These are phyloP conservation scores for Stichopus horrens DNA, from an alignment of 53 echinoderm and acorn worm species.

Conservation along the genomic window DNA sequence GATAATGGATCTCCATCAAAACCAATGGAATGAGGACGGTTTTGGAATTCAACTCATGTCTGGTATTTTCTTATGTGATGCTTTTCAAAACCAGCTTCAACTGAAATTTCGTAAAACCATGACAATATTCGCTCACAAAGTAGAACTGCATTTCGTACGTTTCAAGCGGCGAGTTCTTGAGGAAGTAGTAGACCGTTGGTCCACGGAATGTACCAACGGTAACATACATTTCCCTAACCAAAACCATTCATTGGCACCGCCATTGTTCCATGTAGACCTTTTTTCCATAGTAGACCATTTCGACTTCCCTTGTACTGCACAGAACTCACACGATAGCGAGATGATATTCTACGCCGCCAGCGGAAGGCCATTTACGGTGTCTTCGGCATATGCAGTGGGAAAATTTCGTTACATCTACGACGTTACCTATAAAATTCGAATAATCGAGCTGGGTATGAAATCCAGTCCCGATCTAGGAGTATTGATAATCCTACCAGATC, in stretches of 20 bases:
- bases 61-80: neutral
- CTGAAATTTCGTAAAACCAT: neutral
- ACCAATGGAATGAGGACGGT: neutral
- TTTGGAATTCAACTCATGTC: neutral
- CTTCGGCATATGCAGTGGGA: neutral
- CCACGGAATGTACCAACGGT: neutral
- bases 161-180: neutral
- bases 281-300: conserved; percentile 6
- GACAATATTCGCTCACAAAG: neutral
- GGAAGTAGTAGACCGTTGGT: neutral
- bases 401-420: neutral
- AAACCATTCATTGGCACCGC: neutral
- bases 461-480: neutral
- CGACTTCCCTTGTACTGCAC: neutral
- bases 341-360: neutral
- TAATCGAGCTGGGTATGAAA: neutral
- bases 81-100: neutral
- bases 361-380: no score
- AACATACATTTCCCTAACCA: neutral
- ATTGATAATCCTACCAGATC: neutral
- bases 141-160: neutral
- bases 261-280: conserved; percentile 3
- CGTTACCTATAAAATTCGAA: neutral
- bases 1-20: neutral
- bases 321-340: neutral